Evolutionary conservation across 2,797 vertebrate species (phyloP).

Genomic region (Cossypha niveicapilla): DNA sequence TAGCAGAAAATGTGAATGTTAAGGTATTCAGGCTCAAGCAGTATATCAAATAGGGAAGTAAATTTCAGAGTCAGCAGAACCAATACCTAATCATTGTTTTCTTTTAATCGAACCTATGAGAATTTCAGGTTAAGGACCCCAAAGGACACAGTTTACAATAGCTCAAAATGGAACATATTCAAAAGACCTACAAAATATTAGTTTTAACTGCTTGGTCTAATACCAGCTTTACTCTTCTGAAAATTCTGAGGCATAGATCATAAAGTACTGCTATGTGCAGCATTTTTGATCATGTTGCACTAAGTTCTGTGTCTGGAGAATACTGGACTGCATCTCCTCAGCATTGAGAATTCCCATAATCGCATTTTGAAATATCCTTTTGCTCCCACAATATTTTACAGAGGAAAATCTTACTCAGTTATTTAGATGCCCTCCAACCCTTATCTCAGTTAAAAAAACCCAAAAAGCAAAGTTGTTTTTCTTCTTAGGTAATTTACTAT

Average conservation of each 20-base stretch:
- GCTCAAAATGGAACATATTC: not conserved
- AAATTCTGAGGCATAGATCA: not conserved
- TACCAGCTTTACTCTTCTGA: not conserved
- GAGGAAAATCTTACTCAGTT: not conserved
- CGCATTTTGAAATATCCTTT: not conserved
- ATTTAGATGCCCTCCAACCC: not conserved
- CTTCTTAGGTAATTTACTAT: not conserved
- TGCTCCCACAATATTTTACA: not conserved
- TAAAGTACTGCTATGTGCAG: not conserved
- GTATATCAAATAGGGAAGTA: not conserved
- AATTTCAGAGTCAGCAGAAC: not conserved
- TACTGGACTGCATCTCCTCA: not conserved
- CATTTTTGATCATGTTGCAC: not conserved
- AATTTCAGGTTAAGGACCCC: not conserved
- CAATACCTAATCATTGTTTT: not conserved
- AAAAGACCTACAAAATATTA: not conserved
- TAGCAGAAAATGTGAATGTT: not conserved
- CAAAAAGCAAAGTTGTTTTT: not conserved
- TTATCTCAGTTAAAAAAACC: not conserved
- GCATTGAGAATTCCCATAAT: not conserved
- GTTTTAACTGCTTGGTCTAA: not conserved
- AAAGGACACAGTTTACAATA: not conserved
- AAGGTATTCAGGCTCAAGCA: not conserved
- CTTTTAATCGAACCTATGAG: not conserved
- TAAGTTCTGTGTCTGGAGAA: not conserved